Conservation (phyloP, 1,140 invertebrate genomes). For the Phthorimaea operculella region DNA sequence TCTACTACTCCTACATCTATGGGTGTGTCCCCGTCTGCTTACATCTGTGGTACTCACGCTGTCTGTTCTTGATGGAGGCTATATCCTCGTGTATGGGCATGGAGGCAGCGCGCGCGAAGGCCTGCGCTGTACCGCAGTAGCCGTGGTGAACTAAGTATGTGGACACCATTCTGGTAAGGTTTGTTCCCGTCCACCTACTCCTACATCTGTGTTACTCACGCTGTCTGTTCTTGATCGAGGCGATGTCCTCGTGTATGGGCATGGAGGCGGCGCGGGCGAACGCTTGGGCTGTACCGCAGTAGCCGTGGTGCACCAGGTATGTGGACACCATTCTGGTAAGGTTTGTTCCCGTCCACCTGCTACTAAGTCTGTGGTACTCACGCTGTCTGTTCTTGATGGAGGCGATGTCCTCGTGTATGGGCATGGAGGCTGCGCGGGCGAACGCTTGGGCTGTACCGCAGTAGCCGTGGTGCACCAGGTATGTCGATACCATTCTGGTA, state of each 20-base stretch:
- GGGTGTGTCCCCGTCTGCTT: too few relatives aligned
- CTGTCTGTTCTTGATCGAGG: constrained; percentile 97
- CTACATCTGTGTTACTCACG: too few relatives aligned
- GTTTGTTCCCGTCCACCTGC: too few relatives aligned
- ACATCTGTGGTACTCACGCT: too few relatives aligned
- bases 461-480: constrained; percentile 97
- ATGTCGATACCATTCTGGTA: constrained; percentile 96
- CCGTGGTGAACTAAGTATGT: constrained; percentile 98
- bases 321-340: constrained; percentile 96
- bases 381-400: constrained; percentile 98
- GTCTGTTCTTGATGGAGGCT: constrained; percentile 95
- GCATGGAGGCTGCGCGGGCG: constrained; percentile 88
- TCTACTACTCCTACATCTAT: too few relatives aligned
- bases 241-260: constrained; percentile 91
- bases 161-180: constrained; percentile 95
- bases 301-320: constrained; percentile 97
- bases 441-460: constrained; percentile 97
- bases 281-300: constrained; percentile 96
- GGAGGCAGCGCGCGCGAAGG: constrained; percentile 92
- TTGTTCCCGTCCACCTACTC: too few relatives aligned
- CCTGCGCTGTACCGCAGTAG: constrained; percentile 95
- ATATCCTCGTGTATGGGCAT: constrained; percentile 94
- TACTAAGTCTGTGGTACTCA: too few relatives aligned
- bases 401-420: constrained; percentile 91
- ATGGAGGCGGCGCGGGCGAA: constrained; percentile 93